A percentile compares a stretch with the other conserved stretches of the same genome.
These are phyloP conservation scores for Catostylus mosaicus DNA, from an alignment of 30 jellyfish, hydroid and myxozoan species.

Conservation along the genomic window DNA sequence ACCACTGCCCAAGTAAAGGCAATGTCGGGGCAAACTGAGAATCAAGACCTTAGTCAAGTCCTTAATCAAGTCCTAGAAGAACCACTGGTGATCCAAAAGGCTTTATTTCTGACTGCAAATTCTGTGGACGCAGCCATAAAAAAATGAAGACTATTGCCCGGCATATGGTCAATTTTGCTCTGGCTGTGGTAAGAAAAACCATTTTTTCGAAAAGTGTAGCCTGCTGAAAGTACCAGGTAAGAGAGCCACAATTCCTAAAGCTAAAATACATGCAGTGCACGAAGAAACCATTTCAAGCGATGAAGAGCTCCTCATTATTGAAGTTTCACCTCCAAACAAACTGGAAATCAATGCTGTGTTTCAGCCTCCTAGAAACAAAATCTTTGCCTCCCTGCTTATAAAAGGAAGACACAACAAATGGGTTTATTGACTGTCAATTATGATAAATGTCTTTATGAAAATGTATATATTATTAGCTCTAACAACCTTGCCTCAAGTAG, in stretches of 20 bases:
- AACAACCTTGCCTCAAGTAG: neutral
- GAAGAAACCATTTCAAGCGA: conserved; percentile 16
- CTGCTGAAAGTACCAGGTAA: neutral
- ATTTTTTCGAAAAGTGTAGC: neutral
- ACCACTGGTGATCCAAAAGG: conserved; percentile 17
- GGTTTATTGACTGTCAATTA: neutral
- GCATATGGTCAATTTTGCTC: conserved; percentile 24
- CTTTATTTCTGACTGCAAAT: conserved; percentile 13
- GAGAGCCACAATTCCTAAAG: conserved; percentile 8
- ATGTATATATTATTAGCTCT: neutral
- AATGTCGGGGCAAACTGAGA: conserved; percentile 27
- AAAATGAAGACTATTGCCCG: conserved; percentile 20
- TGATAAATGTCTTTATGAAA: neutral
- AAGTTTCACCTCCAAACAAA: conserved; percentile 12
- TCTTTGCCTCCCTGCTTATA: conserved; percentile 12
- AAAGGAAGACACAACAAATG: neutral
- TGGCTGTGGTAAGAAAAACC: conserved; percentile 35
- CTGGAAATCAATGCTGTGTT: conserved; percentile 27
- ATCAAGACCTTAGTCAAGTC: neutral
- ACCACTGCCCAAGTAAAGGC: conserved; percentile 38
- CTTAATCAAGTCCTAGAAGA: neutral
- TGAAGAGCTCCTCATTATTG: conserved; percentile 11
- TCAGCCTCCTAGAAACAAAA: conserved; percentile 29
- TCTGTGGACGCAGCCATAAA: conserved; percentile 37
- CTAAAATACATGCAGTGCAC: conserved; percentile 16